Evolutionary conservation across 2,888 invertebrate genomes (phyloP).

Genomic region (Crossocerus cetratus): DNA sequence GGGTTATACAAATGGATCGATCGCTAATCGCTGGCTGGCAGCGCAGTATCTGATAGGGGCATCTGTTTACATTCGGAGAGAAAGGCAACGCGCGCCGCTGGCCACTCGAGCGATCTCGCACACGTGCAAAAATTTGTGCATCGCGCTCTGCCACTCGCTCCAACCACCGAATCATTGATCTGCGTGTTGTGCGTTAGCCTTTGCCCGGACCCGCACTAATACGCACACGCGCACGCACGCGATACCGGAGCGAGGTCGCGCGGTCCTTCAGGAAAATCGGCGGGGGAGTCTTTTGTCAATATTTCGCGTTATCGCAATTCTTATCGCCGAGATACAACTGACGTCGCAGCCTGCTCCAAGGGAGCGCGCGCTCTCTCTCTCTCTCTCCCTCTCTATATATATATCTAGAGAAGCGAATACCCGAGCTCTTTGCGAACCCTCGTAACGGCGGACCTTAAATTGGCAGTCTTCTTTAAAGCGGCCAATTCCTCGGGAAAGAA

Average conservation of each 20-base stretch:
- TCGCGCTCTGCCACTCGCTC: no score
- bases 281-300: slow-evolving; percentile 20
- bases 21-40: no score
- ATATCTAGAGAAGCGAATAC: no score
- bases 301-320: slow-evolving; percentile 27
- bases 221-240: background rate
- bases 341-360: no score
- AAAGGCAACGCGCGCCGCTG: background rate
- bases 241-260: background rate
- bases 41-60: background rate
- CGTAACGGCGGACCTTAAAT: no score
- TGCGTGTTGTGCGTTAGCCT: no score
- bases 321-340: slow-evolving; percentile 11
- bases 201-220: background rate
- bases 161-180: no score
- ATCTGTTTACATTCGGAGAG: background rate
- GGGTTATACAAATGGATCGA: no score
- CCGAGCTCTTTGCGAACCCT: no score
- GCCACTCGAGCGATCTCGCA: background rate
- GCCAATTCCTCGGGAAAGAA: no score
- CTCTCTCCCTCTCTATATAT: no score
- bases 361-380: no score
- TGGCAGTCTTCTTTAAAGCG: background rate
- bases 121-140: slow-evolving; percentile 6
- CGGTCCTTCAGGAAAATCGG: slow-evolving; percentile 5